Evolutionary conservation across 2,888 invertebrate genomes (phyloP).

Genomic region (Heteromyza rotundicornis): DNA sequence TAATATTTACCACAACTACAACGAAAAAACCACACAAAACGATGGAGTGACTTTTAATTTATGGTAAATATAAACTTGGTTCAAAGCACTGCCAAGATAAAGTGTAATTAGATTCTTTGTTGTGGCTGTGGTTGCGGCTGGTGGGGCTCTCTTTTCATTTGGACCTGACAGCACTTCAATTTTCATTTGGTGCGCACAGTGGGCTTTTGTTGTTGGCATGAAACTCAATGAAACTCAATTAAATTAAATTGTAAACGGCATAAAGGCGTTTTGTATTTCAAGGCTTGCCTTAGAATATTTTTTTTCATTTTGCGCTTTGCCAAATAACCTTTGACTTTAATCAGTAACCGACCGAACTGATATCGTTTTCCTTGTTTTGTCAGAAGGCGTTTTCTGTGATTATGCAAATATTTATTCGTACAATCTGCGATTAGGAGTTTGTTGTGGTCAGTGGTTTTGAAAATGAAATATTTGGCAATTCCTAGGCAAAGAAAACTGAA

Average conservation of each 20-base stretch:
- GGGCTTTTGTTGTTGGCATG: background rate
- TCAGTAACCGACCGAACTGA: too few relatives aligned
- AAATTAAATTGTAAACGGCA: background rate
- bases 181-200: background rate
- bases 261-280: background rate
- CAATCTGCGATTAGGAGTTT: too few relatives aligned
- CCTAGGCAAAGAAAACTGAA: too few relatives aligned
- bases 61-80: background rate
- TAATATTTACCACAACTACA: background rate
- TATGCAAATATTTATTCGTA: too few relatives aligned
- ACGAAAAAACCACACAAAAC: background rate
- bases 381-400: too few relatives aligned
- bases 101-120: background rate
- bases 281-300: too few relatives aligned
- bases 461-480: too few relatives aligned
- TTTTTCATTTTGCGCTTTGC: background rate
- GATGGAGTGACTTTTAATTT: slow-evolving; percentile 9
- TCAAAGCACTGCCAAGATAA: background rate
- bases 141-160: background rate
- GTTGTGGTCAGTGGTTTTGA: too few relatives aligned
- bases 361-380: too few relatives aligned
- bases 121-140: background rate
- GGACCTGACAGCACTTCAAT: background rate
- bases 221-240: too few relatives aligned
- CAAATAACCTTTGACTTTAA: slow-evolving; percentile 2